phyloP scores from a whole-genome alignment of 2,888 invertebrate genomes.

The Caprella mutica region DNA sequence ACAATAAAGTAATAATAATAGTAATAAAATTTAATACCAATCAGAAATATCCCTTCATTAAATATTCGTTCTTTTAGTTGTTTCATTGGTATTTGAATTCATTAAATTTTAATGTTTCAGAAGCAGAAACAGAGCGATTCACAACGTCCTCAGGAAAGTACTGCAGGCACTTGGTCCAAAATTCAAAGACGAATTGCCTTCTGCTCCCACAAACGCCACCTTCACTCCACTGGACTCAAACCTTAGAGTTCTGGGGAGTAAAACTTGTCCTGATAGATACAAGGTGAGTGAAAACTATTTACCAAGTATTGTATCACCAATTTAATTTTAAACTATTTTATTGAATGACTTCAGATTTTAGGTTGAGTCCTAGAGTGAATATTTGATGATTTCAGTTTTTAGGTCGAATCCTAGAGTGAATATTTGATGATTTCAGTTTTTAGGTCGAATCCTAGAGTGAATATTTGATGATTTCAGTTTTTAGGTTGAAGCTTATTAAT shows the following conservation, averaged over 20 bases:
- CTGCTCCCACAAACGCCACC: slow-evolving; percentile 18
- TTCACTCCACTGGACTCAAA: slow-evolving; percentile 20
- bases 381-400: no score
- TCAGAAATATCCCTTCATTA: no score
- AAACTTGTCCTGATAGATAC: slow-evolving; percentile 18
- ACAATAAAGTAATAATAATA: no score
- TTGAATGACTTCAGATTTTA: no score
- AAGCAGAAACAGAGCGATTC: slow-evolving; percentile 11
- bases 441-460: neutral
- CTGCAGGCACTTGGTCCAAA: slow-evolving; percentile 16
- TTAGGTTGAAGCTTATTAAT: neutral
- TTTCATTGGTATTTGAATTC: no score
- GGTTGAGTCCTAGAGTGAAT: no score
- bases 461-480: neutral
- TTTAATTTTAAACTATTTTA: neutral
- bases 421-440: neutral
- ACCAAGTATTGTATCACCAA: neutral
- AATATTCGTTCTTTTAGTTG: no score
- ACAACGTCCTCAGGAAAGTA: slow-evolving; percentile 17
- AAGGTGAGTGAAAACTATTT: slow-evolving; percentile 9
- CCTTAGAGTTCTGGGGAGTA: slow-evolving; percentile 15
- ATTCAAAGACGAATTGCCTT: slow-evolving; percentile 15
- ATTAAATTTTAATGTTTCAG: no score
- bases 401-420: no score
- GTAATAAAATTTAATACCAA: no score